Evolutionary conservation across 2,113 vertebrate genomes (phyloP).

Genomic region (Hydrolagus affinis): DNA sequence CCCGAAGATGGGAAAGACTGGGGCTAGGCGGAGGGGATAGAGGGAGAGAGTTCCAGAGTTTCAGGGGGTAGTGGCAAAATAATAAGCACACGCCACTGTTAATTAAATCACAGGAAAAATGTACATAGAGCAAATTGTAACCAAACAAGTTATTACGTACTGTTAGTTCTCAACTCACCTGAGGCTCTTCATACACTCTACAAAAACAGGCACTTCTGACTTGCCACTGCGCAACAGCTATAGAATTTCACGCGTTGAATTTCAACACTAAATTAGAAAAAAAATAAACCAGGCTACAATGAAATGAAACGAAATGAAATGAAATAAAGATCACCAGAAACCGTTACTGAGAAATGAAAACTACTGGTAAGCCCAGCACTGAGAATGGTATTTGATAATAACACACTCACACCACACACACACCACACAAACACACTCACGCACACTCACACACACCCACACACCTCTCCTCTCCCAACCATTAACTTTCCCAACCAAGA

Average conservation of each 20-base stretch:
- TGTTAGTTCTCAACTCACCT: conserved; percentile 25
- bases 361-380: background rate
- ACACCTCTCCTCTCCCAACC: too few relatives aligned
- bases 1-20: too few relatives aligned
- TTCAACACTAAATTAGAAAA: conserved; percentile 28
- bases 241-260: conserved; percentile 3
- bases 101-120: background rate
- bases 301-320: conserved; percentile 18
- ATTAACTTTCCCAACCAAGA: background rate
- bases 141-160: background rate
- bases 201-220: conserved; percentile 23
- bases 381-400: background rate
- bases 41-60: background rate
- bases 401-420: too few relatives aligned
- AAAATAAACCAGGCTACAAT: conserved; percentile 17
- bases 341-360: background rate
- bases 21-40: background rate
- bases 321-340: background rate
- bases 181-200: conserved; percentile 6
- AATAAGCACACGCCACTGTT: too few relatives aligned
- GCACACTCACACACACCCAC: too few relatives aligned
- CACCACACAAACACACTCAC: too few relatives aligned
- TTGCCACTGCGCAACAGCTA: conserved; percentile 24
- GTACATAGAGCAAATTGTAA: background rate
- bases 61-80: background rate